These are phyloP conservation scores for Cantharis nigra DNA, from an alignment of 2,888 invertebrate genomes.

Conservation along the genomic window DNA sequence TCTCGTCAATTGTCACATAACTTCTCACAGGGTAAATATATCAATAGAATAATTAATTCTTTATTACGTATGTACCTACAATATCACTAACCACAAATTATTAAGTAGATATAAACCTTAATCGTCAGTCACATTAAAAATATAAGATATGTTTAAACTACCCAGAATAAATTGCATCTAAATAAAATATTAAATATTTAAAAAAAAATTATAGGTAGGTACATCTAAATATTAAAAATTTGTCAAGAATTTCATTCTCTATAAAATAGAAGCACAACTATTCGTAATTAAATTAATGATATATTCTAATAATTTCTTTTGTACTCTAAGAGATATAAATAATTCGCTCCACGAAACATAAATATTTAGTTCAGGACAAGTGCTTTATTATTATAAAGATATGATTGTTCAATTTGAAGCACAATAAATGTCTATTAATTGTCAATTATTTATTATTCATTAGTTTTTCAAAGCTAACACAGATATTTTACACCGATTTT, in stretches of 20 bases:
- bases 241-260: constrained; percentile 40
- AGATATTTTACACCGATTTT: constrained; percentile 21
- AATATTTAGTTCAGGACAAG: neutral
- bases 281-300: constrained; percentile 33
- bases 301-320: constrained; percentile 46
- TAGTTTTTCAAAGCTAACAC: constrained; percentile 7
- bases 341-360: constrained; percentile 4
- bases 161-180: constrained; percentile 27
- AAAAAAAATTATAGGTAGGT: constrained; percentile 16
- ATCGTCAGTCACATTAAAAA: constrained; percentile 30
- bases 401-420: constrained; percentile 54
- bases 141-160: constrained; percentile 31
- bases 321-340: constrained; percentile 50
- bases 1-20: constrained; percentile 39
- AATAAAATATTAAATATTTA: constrained; percentile 22
- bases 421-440: constrained; percentile 43
- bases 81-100: constrained; percentile 40
- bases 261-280: constrained; percentile 33
- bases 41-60: constrained; percentile 31
- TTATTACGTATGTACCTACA: constrained; percentile 24
- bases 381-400: constrained; percentile 36
- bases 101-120: constrained; percentile 37
- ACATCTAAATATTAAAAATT: constrained; percentile 31
- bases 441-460: constrained; percentile 40
- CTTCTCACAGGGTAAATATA: constrained; percentile 34